A percentile compares a stretch with the other conserved stretches of the same genome.
Conservation (phyloP, 2,888 invertebrate genomes). For the Chymomyza procnemis region DNA sequence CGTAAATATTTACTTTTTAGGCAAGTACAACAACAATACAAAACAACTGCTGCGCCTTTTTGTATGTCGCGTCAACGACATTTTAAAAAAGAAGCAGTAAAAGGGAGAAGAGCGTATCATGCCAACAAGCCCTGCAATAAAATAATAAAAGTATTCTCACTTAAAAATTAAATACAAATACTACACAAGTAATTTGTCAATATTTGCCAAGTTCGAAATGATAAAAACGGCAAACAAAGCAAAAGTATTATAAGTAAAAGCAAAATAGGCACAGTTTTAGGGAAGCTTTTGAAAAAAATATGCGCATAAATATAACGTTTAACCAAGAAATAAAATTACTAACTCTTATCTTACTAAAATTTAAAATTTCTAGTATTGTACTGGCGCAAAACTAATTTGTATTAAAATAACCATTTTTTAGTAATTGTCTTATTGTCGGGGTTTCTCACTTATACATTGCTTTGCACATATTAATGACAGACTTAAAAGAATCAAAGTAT, state of each 20-base stretch:
- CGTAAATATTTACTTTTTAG: not conserved
- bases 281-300: not conserved
- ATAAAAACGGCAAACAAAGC: not conserved
- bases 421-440: too few species aligned
- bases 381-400: too few species aligned
- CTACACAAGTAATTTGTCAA: not conserved
- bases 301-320: too few species aligned
- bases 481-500: too few species aligned
- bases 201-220: not conserved
- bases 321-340: too few species aligned
- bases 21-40: constrained; percentile 7
- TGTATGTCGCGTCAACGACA: not conserved
- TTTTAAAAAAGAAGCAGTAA: not conserved
- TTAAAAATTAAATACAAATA: not conserved
- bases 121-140: not conserved
- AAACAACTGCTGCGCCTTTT: constrained; percentile 1
- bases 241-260: not conserved
- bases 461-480: too few species aligned
- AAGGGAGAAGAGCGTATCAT: not conserved
- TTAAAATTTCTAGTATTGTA: too few species aligned
- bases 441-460: too few species aligned
- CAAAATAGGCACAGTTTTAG: not conserved
- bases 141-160: not conserved
- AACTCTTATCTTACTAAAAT: too few species aligned
- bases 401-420: too few species aligned